Base-by-base conservation (phyloP, 2,888 invertebrate genomes). In the Noctua fimbriata region DNA sequence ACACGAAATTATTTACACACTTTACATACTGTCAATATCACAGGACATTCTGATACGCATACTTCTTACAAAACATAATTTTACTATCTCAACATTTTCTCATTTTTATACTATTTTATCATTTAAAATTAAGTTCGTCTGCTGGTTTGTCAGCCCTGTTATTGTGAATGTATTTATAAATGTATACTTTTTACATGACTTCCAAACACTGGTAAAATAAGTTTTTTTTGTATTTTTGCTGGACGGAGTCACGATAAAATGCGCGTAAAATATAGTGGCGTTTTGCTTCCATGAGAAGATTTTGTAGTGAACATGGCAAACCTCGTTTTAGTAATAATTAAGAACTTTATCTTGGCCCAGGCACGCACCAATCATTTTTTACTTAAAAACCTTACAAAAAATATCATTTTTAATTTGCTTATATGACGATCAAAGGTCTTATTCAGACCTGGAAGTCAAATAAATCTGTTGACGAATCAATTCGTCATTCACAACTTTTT, bases 21-120 rank as follows among this genome's bases (percentile, higher is more conserved):
- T 28, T 67, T 44, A 67, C 71, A 74, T 69, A 58, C 72, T 60
- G 28, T 63, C 72, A 69, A 73, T 85, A 85, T 85, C 85, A 85
- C 85, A 85, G 81, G 63, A 84, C 73, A 81, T 74, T 67, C 69
- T 77, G 81, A 75, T 79, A 77, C 78, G 58, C 73, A 52, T 69
- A 73, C 14, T 75, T 78, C 24, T 63, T 55, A 78, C 32, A 52
- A 73, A 75, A 75, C 10, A 67, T 60, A 28, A 63, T 32, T 69
- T 63, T 2, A 32, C 21, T 21, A 32, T 32, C 1, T 9, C 7
- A 28, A 28, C 18, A 28, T 28, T 60, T 28, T 60, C 60, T 32
- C 2, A 32, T 28, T 28, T 60, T 28, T 7, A 28, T 60, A 28
- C 7, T 63, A 32, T 32, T 66, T 41, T 67, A 67, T 36, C 55